These are phyloP conservation scores for Pogonomyrmex californicus DNA, from an alignment of 1,140 invertebrate genomes.

Conservation along the genomic window DNA sequence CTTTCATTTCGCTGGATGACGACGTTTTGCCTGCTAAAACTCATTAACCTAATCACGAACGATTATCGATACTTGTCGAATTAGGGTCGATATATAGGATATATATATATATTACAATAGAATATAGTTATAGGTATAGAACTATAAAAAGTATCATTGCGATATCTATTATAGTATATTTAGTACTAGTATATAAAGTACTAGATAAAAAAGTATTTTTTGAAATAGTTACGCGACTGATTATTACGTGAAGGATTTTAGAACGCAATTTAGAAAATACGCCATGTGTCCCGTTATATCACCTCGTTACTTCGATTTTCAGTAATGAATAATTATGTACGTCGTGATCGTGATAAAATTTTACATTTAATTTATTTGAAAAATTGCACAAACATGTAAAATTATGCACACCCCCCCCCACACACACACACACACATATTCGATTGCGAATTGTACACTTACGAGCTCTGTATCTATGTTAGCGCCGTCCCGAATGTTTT, in stretches of 20 bases:
- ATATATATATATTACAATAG: too few relatives aligned
- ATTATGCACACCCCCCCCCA: too few relatives aligned
- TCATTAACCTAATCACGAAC: constrained; percentile 15
- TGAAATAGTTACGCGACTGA: neutral
- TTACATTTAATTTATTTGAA: neutral
- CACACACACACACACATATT: neutral
- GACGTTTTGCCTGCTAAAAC: neutral
- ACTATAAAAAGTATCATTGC: neutral
- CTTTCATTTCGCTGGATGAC: neutral
- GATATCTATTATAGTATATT: neutral
- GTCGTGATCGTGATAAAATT: neutral
- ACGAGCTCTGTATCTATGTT: constrained; percentile 84
- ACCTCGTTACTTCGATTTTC: neutral
- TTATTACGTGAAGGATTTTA: neutral
- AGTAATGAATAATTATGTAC: neutral
- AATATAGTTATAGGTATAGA: too few relatives aligned
- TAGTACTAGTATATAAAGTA: too few relatives aligned
- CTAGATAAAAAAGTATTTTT: too few relatives aligned
- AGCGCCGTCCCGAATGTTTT: constrained; percentile 82
- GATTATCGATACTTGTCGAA: constrained; percentile 30
- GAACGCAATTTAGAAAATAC: neutral
- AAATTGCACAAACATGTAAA: neutral
- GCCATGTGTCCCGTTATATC: neutral
- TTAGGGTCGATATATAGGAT: too few relatives aligned
- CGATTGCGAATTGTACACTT: constrained; percentile 67